These are phyloP conservation scores for Gorsachius goisagi DNA, from an alignment of 2,113 vertebrate genomes.

Conservation along the genomic window DNA sequence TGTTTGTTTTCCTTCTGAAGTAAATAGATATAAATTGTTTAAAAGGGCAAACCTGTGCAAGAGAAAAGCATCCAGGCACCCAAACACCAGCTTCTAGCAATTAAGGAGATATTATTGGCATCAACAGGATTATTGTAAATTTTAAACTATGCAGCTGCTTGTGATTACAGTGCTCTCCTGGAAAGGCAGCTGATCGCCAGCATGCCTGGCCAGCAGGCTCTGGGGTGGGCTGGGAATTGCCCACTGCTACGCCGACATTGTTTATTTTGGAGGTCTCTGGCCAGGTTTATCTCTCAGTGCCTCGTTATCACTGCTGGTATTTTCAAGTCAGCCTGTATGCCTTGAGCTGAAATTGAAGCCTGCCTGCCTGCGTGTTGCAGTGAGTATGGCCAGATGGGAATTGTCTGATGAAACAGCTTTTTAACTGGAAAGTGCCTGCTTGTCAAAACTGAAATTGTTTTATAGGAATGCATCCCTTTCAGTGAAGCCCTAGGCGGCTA, in stretches of 20 bases:
- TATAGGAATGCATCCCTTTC: not conserved
- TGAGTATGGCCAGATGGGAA: not conserved
- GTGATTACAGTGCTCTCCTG: not conserved
- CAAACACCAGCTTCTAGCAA: not conserved
- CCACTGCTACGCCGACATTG: not conserved
- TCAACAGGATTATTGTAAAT: not conserved
- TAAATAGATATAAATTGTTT: slow-evolving; percentile 19
- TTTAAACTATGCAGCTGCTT: not conserved
- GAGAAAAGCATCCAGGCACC: not conserved
- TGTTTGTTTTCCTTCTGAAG: slow-evolving; percentile 32
- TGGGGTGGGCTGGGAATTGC: not conserved
- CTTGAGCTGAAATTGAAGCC: not conserved
- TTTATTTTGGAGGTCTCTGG: not conserved
- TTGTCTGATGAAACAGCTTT: not conserved
- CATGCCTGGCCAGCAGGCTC: not conserved
- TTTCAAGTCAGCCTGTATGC: not conserved
- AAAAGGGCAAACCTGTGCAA: not conserved
- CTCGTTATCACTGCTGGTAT: not conserved
- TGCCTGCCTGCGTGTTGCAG: not conserved
- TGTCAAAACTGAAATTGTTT: not conserved
- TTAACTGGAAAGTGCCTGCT: fast-evolving
- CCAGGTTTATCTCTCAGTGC: not conserved
- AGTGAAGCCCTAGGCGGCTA: not conserved
- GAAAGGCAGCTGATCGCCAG: not conserved
- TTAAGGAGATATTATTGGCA: not conserved